These are phyloP conservation scores for Chionis minor DNA, from an alignment of 2,113 vertebrate species.

Conservation along the genomic window DNA sequence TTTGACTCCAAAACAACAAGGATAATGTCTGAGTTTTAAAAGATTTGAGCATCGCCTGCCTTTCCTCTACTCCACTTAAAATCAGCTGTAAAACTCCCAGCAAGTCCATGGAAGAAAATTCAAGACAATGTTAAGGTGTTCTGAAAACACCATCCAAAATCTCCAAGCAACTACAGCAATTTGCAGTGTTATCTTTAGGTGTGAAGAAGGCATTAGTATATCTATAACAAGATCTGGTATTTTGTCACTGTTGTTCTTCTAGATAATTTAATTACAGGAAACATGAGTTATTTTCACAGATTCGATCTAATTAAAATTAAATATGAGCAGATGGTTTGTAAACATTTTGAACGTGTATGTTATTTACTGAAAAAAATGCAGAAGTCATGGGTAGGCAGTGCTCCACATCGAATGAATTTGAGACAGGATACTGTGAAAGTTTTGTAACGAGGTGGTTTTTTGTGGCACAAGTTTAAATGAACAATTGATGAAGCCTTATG, in stretches of 20 bases:
- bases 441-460: background rate
- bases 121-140: background rate
- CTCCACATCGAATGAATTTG: background rate
- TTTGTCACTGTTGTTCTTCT: background rate
- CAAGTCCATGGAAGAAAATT: background rate
- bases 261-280: background rate
- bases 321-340: background rate
- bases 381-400: background rate
- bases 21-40: background rate
- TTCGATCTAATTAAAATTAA: background rate
- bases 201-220: background rate
- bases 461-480: background rate
- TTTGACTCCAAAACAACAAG: background rate
- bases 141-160: background rate
- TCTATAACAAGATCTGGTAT: background rate
- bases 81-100: background rate
- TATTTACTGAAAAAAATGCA: background rate
- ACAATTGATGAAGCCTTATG: background rate
- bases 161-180: background rate
- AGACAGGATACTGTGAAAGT: background rate
- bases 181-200: background rate
- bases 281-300: background rate
- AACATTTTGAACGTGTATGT: background rate
- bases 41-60: background rate
- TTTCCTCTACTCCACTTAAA: background rate